Evolutionary conservation across 1,140 invertebrate species (phyloP).

Genomic region (Drosophila sp.): DNA sequence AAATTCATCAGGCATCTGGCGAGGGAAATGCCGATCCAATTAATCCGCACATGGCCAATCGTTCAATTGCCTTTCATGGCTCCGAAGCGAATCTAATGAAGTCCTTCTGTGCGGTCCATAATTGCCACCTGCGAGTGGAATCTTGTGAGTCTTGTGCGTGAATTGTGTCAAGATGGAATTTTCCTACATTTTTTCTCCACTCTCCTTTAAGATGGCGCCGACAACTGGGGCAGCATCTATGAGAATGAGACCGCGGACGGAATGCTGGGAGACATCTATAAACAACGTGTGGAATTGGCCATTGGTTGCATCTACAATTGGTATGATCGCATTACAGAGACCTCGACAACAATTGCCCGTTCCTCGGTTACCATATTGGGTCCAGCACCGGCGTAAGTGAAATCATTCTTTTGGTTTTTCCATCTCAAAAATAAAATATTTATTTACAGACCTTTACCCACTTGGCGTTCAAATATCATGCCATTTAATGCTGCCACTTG

Average conservation of each 20-base stretch:
- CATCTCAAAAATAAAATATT: background rate
- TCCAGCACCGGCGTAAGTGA: constrained; percentile 66
- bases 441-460: constrained; percentile 45
- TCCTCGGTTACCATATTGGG: constrained; percentile 74
- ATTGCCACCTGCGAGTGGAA: constrained; percentile 71
- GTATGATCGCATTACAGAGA: constrained; percentile 75
- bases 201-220: constrained; percentile 60
- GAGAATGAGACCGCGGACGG: constrained; percentile 70
- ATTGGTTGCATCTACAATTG: constrained; percentile 81
- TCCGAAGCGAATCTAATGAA: constrained; percentile 73
- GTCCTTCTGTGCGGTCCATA: constrained; percentile 70
- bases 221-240: constrained; percentile 76
- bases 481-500: constrained; percentile 64
- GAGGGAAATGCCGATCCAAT: constrained; percentile 70
- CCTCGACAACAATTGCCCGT: constrained; percentile 67
- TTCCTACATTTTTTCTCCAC: background rate
- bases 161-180: background rate
- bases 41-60: constrained; percentile 46
- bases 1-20: constrained; percentile 54
- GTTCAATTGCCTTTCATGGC: constrained; percentile 59
- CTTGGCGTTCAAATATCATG: constrained; percentile 69
- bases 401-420: background rate
- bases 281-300: constrained; percentile 73
- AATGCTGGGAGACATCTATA: constrained; percentile 69
- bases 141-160: constrained; percentile 54